Percentiles rank a stretch among this genome's conserved stretches.
Evolutionary conservation across 2,797 vertebrate species (phyloP).

Genomic region (Moxostoma hubbsi): DNA sequence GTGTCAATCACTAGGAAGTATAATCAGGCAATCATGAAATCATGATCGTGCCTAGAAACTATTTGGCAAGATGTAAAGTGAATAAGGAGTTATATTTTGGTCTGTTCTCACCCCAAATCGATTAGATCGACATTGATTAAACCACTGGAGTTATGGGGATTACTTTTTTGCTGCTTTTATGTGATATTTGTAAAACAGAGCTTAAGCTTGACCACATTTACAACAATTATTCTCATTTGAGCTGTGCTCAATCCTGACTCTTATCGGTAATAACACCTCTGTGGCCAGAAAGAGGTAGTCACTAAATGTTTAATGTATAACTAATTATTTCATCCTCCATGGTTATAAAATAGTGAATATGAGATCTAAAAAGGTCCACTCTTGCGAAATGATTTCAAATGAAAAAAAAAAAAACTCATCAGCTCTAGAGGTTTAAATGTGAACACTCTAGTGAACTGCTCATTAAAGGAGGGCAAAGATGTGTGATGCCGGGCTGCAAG

Average conservation of each 20-base stretch:
- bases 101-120: too few species aligned
- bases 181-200: too few species aligned
- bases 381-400: neutral
- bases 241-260: neutral
- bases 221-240: neutral
- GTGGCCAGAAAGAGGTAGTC: neutral
- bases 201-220: neutral
- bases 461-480: constrained; percentile 31
- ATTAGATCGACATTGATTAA: too few species aligned
- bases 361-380: neutral
- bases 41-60: too few species aligned
- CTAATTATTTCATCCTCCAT: constrained; percentile 11
- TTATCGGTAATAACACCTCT: neutral
- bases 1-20: too few species aligned
- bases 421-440: constrained; percentile 23
- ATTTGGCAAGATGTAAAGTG: too few species aligned
- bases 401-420: neutral
- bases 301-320: neutral
- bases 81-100: too few species aligned
- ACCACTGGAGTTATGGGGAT: too few species aligned
- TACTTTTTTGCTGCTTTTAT: too few species aligned
- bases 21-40: too few species aligned
- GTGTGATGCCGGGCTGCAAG: neutral
- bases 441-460: constrained; percentile 28
- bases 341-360: neutral